Percentiles rank a stretch among this genome's conserved stretches.
phyloP scores from a whole-genome alignment of 2,888 invertebrate genomes.

The Erebia epiphron region DNA sequence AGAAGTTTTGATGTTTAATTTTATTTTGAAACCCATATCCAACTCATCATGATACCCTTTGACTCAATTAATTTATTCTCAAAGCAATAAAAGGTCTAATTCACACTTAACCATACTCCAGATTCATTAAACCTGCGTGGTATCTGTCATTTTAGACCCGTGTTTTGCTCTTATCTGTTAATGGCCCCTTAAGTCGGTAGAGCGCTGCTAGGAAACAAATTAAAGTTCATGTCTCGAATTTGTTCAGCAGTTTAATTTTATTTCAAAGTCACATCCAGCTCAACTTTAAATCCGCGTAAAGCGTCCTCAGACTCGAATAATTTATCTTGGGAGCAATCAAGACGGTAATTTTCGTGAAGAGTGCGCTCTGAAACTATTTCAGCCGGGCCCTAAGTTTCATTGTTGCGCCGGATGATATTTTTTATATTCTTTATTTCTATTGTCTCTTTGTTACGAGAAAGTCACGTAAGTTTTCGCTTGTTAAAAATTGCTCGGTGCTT shows the following conservation, averaged over 20 bases:
- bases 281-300: constrained; percentile 34
- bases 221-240: background rate
- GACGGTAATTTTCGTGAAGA: constrained; percentile 72
- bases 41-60: too few relatives aligned
- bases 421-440: constrained; percentile 36
- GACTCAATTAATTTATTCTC: too few relatives aligned
- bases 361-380: constrained; percentile 65
- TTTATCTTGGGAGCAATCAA: constrained; percentile 78
- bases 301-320: constrained; percentile 67
- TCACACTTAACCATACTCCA: too few relatives aligned
- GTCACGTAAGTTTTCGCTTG: constrained; percentile 29
- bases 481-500: constrained; percentile 22
- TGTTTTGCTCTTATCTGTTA: too few relatives aligned
- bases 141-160: too few relatives aligned
- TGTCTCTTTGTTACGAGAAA: constrained; percentile 26
- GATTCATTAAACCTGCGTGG: too few relatives aligned
- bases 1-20: too few relatives aligned
- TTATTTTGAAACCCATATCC: too few relatives aligned
- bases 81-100: too few relatives aligned
- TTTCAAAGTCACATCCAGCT: constrained; percentile 28
- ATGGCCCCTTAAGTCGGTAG: too few relatives aligned
- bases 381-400: constrained; percentile 53
- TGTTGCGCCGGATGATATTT: constrained; percentile 50
- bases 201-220: too few relatives aligned
- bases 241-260: background rate